Evolutionary conservation across 2,113 vertebrate species (phyloP).

Genomic region (Petroica traversi): DNA sequence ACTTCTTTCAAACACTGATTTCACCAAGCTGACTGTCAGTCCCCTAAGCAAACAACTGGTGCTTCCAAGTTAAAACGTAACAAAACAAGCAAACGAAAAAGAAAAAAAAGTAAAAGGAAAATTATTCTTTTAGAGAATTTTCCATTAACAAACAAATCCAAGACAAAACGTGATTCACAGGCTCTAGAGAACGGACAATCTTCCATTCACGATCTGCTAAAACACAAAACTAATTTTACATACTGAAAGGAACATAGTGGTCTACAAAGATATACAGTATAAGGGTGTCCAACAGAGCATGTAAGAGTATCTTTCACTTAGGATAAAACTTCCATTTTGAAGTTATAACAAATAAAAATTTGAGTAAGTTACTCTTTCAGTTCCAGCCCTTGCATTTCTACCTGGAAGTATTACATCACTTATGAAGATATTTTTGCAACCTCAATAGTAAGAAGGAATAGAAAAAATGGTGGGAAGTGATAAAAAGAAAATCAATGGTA

Average conservation of each 20-base stretch:
- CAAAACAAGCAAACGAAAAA: background rate
- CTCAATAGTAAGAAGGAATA: conserved; percentile 6
- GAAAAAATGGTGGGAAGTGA: conserved; percentile 35
- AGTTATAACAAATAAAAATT: conserved; percentile 4
- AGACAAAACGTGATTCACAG: background rate
- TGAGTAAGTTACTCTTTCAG: background rate
- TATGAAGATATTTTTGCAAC: conserved; percentile 26
- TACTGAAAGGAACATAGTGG: background rate
- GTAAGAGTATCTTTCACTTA: background rate
- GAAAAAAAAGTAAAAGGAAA: background rate
- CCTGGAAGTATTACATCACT: conserved; percentile 12
- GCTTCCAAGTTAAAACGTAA: background rate
- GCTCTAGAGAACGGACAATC: background rate
- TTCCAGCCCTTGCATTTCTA: background rate
- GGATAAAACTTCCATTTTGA: conserved; percentile 3
- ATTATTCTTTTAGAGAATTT: background rate
- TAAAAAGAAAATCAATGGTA: conserved; percentile 48
- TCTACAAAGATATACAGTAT: background rate
- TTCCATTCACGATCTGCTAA: background rate
- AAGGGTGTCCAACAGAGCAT: background rate
- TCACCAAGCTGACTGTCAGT: conserved; percentile 23
- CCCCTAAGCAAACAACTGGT: background rate
- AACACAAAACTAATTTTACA: background rate
- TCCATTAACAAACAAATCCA: background rate
- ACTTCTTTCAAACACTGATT: conserved; percentile 2